phyloP scores from a whole-genome alignment of 1,140 invertebrate genomes.

The Hermetia illucens region DNA sequence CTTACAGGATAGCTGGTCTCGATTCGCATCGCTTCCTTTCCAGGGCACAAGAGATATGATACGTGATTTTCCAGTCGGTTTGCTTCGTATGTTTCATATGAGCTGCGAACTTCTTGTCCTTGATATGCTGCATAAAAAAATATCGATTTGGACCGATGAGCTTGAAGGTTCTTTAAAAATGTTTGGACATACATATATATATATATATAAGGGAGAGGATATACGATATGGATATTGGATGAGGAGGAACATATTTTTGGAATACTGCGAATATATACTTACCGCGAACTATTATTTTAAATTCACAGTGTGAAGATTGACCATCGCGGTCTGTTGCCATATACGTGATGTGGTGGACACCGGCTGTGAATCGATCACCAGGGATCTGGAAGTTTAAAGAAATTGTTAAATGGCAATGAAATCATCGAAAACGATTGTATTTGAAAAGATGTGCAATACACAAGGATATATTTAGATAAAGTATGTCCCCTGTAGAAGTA shows the following conservation, averaged over 20 bases:
- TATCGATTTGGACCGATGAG: no score
- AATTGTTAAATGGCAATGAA: constrained; percentile 1
- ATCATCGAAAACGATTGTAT: neutral
- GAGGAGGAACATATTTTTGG: no score
- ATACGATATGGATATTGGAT: no score
- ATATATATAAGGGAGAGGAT: no score
- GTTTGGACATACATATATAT: no score
- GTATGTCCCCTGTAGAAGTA: no score
- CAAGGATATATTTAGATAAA: no score
- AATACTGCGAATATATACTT: no score
- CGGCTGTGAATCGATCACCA: constrained; percentile 39
- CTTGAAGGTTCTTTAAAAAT: no score
- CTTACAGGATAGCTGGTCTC: constrained; percentile 7
- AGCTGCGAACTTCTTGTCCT: no score
- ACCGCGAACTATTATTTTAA: constrained; percentile 44
- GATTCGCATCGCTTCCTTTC: constrained; percentile 5
- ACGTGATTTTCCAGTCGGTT: constrained; percentile 4
- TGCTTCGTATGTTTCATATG: neutral
- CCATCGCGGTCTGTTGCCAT: constrained; percentile 46
- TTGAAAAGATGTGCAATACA: neutral
- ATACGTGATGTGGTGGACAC: constrained; percentile 45
- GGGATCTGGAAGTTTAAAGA: constrained; percentile 33
- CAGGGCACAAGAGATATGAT: constrained; percentile 6
- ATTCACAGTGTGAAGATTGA: constrained; percentile 43
- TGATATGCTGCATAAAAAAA: no score